These are phyloP conservation scores for Drosophila lowei DNA, from an alignment of 1,140 invertebrate genomes.

Conservation along the genomic window DNA sequence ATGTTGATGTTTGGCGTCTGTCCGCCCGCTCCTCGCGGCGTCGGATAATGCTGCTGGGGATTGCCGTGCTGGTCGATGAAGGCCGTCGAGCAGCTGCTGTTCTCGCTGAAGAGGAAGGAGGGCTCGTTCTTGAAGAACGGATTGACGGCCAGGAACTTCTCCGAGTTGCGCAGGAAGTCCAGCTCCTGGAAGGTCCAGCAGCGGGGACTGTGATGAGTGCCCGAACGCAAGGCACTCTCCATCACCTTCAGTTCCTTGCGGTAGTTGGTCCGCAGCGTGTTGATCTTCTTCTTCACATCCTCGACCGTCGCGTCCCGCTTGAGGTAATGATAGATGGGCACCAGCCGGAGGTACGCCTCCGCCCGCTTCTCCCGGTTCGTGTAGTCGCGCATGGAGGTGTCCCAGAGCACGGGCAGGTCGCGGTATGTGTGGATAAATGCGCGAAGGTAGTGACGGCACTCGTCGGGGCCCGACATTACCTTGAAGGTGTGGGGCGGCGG, in stretches of 20 bases:
- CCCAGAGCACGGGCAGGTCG: conserved; percentile 76
- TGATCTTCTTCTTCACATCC: conserved; percentile 81
- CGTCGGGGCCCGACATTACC: conserved; percentile 74
- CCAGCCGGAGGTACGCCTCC: conserved; percentile 72
- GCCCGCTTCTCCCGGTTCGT: conserved; percentile 78
- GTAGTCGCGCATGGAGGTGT: conserved; percentile 75
- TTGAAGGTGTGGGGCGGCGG: conserved; percentile 53
- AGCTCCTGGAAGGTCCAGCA: conserved; percentile 80
- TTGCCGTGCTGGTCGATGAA: conserved; percentile 59
- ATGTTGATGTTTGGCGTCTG: conserved; percentile 73
- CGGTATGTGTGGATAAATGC: conserved; percentile 77
- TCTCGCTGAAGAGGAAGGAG: conserved; percentile 63
- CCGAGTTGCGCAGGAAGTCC: conserved; percentile 75
- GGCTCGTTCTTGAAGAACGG: conserved; percentile 67
- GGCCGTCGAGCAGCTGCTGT: conserved; percentile 53
- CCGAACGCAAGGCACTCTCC: conserved; percentile 66
- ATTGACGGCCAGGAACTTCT: conserved; percentile 77
- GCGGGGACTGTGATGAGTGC: conserved; percentile 67
- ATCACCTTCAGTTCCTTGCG: conserved; percentile 78
- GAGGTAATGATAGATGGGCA: conserved; percentile 77
- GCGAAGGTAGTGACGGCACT: conserved; percentile 74
- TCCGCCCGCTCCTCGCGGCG: conserved; percentile 19
- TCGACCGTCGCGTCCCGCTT: conserved; percentile 76
- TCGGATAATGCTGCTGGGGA: conserved; percentile 49
- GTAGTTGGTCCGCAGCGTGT: conserved; percentile 76